A percentile compares a stretch with the other conserved stretches of the same genome.
These are phyloP conservation scores for Nylanderia fulva DNA, from an alignment of 1,140 invertebrate species.

Conservation along the genomic window DNA sequence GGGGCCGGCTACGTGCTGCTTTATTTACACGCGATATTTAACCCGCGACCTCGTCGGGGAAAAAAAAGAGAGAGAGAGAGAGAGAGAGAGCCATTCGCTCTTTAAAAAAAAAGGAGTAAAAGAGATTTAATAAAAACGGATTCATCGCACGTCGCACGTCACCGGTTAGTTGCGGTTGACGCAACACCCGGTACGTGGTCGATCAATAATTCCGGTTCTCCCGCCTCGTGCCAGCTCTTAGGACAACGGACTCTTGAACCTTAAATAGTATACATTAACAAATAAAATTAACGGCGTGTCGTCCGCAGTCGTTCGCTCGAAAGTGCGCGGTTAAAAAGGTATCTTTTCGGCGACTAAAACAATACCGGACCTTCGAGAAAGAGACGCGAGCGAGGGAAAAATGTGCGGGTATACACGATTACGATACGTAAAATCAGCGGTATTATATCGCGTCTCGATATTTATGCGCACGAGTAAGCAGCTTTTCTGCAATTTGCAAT, in stretches of 20 bases:
- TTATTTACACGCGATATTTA: constrained; percentile 41
- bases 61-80: too few species aligned
- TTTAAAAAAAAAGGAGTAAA: neutral
- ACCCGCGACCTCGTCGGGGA: neutral
- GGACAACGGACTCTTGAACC: constrained; percentile 52
- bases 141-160: neutral
- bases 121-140: constrained; percentile 23
- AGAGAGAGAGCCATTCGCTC: neutral
- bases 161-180: neutral
- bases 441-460: neutral
- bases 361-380: neutral
- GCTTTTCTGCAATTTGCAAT: constrained; percentile 7
- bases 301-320: constrained; percentile 32
- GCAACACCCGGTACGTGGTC: constrained; percentile 54
- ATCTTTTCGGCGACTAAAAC: constrained; percentile 27
- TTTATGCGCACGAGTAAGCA: neutral
- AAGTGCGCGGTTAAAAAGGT: constrained; percentile 23
- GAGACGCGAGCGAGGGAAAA: neutral
- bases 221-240: constrained; percentile 46
- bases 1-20: neutral
- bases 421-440: neutral
- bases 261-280: constrained; percentile 63
- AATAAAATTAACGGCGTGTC: constrained; percentile 61
- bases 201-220: constrained; percentile 59
- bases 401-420: neutral